Conservation (phyloP, 2,888 invertebrate species). For the Zhuqinia jingwanae region DNA sequence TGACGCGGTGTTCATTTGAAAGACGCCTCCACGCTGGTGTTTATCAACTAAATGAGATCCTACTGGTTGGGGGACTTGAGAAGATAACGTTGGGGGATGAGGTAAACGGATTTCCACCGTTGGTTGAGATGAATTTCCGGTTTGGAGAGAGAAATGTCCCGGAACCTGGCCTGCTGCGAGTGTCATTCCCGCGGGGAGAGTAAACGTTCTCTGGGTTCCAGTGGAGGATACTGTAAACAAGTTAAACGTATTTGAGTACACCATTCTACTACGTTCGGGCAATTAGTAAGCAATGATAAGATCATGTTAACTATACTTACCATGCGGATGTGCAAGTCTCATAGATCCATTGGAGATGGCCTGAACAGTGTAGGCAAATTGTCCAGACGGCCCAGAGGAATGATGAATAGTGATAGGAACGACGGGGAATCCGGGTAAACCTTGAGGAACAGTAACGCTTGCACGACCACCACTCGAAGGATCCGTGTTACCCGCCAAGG, state of each 20-base stretch:
- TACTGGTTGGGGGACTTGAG: constrained; percentile 59
- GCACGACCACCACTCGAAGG: constrained; percentile 33
- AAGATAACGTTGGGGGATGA: constrained; percentile 41
- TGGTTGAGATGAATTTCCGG: constrained; percentile 42
- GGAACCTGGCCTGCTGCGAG: constrained; percentile 58
- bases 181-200: constrained; percentile 55
- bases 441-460: constrained; percentile 58
- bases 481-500: background rate
- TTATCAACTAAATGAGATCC: constrained; percentile 72
- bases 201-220: constrained; percentile 60
- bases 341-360: constrained; percentile 55
- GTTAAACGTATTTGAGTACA: too few species aligned
- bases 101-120: constrained; percentile 69
- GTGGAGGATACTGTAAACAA: background rate
- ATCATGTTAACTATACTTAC: constrained; percentile 22
- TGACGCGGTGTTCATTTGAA: constrained; percentile 51
- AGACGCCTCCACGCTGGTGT: constrained; percentile 39
- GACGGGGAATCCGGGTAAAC: constrained; percentile 57
- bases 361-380: constrained; percentile 55
- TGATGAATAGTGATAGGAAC: constrained; percentile 67
- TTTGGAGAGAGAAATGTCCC: constrained; percentile 54
- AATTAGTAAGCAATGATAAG: background rate
- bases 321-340: constrained; percentile 63
- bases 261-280: too few species aligned
- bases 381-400: constrained; percentile 57